Evolutionary conservation across 2,888 invertebrate species (phyloP).

Genomic region (Megamerina dolium): DNA sequence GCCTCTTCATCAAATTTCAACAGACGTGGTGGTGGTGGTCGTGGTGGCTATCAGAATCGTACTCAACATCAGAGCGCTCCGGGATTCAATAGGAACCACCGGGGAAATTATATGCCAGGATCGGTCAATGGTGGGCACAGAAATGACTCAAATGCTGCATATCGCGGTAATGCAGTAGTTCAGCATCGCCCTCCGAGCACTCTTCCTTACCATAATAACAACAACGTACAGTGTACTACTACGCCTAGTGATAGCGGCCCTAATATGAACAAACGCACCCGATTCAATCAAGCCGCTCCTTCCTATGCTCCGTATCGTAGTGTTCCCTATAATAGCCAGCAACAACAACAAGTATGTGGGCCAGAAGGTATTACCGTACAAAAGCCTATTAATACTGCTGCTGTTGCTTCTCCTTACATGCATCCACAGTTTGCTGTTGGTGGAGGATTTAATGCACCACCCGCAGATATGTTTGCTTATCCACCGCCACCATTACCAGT

Average conservation of each 20-base stretch:
- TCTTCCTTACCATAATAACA: conserved; percentile 7
- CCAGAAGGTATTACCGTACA: not conserved
- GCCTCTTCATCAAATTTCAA: conserved; percentile 49
- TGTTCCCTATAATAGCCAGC: conserved; percentile 7
- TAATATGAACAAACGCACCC: not conserved
- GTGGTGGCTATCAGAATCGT: conserved; percentile 37
- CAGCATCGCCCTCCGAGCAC: conserved; percentile 9
- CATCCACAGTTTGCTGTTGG: conserved; percentile 43
- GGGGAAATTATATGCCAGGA: conserved; percentile 6
- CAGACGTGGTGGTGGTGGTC: conserved; percentile 35
- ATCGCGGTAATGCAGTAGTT: conserved; percentile 7
- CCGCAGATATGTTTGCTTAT: conserved; percentile 41
- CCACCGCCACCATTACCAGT: conserved; percentile 49
- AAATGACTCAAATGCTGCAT: conserved; percentile 16
- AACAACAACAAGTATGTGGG: conserved; percentile 18
- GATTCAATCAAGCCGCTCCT: conserved; percentile 18
- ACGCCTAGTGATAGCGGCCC: conserved; percentile 17
- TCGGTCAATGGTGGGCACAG: conserved; percentile 21
- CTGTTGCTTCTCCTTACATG: conserved; percentile 17
- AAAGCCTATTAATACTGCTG: not conserved
- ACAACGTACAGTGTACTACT: conserved; percentile 12
- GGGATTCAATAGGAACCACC: conserved; percentile 13
- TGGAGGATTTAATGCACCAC: conserved; percentile 26
- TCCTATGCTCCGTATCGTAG: conserved; percentile 4
- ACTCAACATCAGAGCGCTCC: conserved; percentile 13